Base-by-base conservation (phyloP, 2,797 vertebrate genomes). In the Darevskia nairensis region DNA sequence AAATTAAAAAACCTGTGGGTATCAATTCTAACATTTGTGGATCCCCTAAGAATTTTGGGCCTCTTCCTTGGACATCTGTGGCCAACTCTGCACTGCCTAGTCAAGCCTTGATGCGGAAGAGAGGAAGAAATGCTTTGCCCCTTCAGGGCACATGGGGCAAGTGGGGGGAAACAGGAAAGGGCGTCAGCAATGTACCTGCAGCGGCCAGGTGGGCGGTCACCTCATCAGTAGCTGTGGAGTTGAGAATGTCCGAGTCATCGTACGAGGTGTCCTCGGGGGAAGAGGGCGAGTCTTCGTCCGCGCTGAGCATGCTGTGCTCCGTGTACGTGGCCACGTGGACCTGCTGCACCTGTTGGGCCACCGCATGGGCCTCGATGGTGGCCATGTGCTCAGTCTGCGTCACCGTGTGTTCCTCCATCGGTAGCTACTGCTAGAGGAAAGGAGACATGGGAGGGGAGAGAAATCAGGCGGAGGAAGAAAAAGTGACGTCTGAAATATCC, bases 241-340 rank as follows among this genome's bases (percentile, higher is more conserved):
- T 99, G 86, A 99, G 98, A 93, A 99, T 99, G 94, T 99, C 99
- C 0, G 99, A 98, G 96, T 99, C 99, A 6, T 99, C 99, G 0
- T 99, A 99, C 27, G 97, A 98, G 21, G 98, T 99, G 71, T 99
- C 99, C 74, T 99, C 99, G 0, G 98, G 98, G 0, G 99, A 99
- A 2, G 99, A 99, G 0, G 98, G 98, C 0, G 99, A 99, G 95
- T 99, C 99, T 89, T 99, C 99, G 0, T 99, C 99, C 0, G 98
- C 98, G 0, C 98, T 99, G 94, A 99, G 96, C 98, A 99, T 99
- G 85, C 97, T 96, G 61, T 99, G 96, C 61, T 99, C 99, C 0
- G 98, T 98, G 93, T 97, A 99, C 7, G 99, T 99, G 93, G 99
- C 97, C 89, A 99, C 98, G 0, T 99, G 98, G 91, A 98, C 98